Base-by-base conservation (phyloP, 2,113 vertebrate genomes). In the Sorex araneus region DNA sequence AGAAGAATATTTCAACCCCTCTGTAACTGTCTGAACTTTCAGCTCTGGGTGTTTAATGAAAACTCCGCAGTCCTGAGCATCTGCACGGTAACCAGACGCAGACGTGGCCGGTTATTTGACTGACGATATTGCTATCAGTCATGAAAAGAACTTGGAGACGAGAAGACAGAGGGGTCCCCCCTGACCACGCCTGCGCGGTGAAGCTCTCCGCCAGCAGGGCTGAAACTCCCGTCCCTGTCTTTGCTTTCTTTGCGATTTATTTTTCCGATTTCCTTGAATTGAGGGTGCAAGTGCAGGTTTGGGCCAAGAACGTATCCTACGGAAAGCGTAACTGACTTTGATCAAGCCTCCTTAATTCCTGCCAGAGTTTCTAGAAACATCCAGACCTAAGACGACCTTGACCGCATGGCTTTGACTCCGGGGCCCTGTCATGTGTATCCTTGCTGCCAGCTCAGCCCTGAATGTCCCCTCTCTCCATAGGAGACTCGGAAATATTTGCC, bases 41-140 rank as follows among this genome's bases (percentile, higher is more conserved):
- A 45, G 54, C 57, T 84, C 79, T 67, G n/a, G 43, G 23, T 75
- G 76, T 86, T 92, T 63, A 70, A 89, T 95, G 40, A 40, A 40
- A 40, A 40, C 40, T 7, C 75, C 18, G 1, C 34, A 81, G 71
- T 21, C 11, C 15, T 60, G 36, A 83, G 71, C 13, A 4, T 75
- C 66, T 80, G 76, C 54, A 96, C 90, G 87, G 75, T 75, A 92
- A 74, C 28, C 63, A 93, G n/a, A 74, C 40, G 84, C 32, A 81
- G 0, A 70, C 63, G 87, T 57, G 63, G n/a, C 5, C 43, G 64
- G 40, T 12, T 81, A 47, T 78, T 69, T 88, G 80, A 89, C 19
- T 75, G 32, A 16, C 43, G 60, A 50, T 25, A 63, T 32, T 83
- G 28, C 60, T 88, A 67, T 32, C 80, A 67, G 67, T 71, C 27